Conservation (phyloP, 1,140 invertebrate genomes). For the Galendromus occidentalis region DNA sequence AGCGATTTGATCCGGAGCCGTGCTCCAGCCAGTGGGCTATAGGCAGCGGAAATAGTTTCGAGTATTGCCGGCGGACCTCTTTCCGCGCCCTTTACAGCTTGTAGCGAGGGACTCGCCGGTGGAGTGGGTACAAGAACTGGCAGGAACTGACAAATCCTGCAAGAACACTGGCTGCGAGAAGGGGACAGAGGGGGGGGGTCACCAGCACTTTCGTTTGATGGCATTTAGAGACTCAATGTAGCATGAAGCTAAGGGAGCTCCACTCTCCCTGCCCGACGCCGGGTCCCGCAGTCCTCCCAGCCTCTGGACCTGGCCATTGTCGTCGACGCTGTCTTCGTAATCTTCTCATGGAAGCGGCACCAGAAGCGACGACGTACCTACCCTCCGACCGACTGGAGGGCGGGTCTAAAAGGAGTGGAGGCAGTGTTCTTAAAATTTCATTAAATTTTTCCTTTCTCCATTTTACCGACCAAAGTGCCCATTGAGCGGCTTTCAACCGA, state of each 20-base stretch:
- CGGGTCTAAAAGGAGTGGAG: neutral
- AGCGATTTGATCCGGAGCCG: no score
- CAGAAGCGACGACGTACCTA: neutral
- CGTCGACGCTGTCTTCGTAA: neutral
- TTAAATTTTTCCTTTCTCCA: neutral
- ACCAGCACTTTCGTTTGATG: neutral
- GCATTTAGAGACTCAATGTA: conserved; percentile 10
- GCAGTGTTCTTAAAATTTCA: conserved; percentile 12
- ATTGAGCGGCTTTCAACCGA: no score
- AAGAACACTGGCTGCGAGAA: no score
- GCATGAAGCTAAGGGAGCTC: neutral
- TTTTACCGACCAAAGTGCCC: neutral
- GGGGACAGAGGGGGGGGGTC: no score
- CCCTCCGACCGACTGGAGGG: neutral
- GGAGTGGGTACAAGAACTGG: no score
- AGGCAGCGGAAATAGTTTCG: no score
- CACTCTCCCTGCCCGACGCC: neutral
- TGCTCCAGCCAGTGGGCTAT: no score
- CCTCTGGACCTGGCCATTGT: neutral
- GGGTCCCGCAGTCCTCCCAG: neutral
- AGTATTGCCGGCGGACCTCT: no score
- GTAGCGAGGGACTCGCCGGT: no score
- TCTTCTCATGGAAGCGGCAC: neutral
- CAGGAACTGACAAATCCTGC: no score
- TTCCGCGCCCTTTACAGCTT: no score